Base-by-base conservation (phyloP, 2,113 vertebrate species). In the Eurypyga helias region DNA sequence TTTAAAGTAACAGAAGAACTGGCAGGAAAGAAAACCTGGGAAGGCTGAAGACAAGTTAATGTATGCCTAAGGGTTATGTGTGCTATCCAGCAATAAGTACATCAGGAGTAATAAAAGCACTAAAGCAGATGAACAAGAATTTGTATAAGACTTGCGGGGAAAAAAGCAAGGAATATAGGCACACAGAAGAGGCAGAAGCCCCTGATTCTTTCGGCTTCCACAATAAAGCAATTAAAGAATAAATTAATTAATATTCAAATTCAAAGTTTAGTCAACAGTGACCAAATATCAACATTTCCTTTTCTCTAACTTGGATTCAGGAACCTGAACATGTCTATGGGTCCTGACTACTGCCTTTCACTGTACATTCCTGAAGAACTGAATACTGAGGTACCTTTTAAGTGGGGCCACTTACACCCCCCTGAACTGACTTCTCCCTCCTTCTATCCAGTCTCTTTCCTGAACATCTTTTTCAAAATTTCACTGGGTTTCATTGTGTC, bases 21-120 rank as follows among this genome's bases (percentile, higher is more conserved):
- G 92, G 61, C 94, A 96, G 87, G 28, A 93, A 82, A 93, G 82
- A 66, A 96, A 95, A 95, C 60, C 66, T 79, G 89, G 83, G 48
- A 84, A 93, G 87, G 81, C 84, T 96, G 86, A 88, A 93, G 89
- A 90, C 83, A 94, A 96, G 71, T 92, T 96, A 92, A 93, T 80
- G 52, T 89, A 94, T 76, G 75, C 90, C 92, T 91, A 96, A 95
- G 95, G 97, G 71, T 93, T 96, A 87, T 46, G 72, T 80, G 79
- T 83, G 73, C 77, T 91, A 72, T 77, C 73, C 54, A 94, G 91
- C 85, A 97, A 43, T 86, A 97, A 95, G 93, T 92, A 96, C 60
- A 94, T 93, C 83, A 92, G 82, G 57, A 97, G 85, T 92, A 97
- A 97, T 94, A 95, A 96, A 96, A 97, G 85, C 64, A 97, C 62